phyloP scores from a whole-genome alignment of 2,113 vertebrate species.

The Dinomys branickii region DNA sequence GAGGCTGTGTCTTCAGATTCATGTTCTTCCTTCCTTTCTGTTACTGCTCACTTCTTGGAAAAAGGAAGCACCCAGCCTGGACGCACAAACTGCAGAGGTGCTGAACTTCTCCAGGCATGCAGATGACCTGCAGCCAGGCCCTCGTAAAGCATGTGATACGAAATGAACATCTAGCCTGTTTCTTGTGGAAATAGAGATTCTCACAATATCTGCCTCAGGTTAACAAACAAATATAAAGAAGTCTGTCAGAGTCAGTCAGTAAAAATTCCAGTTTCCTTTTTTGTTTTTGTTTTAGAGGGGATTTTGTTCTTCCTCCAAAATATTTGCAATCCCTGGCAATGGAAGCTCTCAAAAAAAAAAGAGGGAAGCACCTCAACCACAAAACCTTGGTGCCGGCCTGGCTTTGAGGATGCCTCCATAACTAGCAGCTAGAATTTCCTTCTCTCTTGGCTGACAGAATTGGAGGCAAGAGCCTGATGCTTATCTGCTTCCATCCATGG shows the following conservation, averaged over 20 bases:
- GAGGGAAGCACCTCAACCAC: constrained; percentile 25
- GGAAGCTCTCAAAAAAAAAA: neutral
- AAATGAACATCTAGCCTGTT: neutral
- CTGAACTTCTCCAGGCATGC: neutral
- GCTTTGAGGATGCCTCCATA: constrained; percentile 38
- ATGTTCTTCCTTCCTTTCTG: neutral
- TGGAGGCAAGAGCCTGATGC: constrained; percentile 44
- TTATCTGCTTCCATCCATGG: constrained; percentile 64
- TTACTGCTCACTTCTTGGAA: neutral
- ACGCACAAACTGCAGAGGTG: neutral
- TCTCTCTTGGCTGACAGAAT: constrained; percentile 61
- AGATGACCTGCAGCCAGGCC: neutral
- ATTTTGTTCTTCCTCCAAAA: constrained; percentile 15
- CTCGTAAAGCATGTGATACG: neutral
- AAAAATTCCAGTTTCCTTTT: neutral
- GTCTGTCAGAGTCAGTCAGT: neutral
- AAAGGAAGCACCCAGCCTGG: neutral
- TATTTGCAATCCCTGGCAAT: constrained; percentile 43
- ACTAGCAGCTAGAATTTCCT: constrained; percentile 56
- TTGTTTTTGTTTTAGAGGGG: too few relatives aligned
- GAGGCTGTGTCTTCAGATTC: neutral
- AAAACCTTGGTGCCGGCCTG: neutral
- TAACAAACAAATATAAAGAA: constrained; percentile 60
- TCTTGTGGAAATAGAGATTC: constrained; percentile 32
- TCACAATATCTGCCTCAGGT: neutral